These are phyloP conservation scores for Bombylius major DNA, from an alignment of 2,888 invertebrate genomes.

Conservation along the genomic window DNA sequence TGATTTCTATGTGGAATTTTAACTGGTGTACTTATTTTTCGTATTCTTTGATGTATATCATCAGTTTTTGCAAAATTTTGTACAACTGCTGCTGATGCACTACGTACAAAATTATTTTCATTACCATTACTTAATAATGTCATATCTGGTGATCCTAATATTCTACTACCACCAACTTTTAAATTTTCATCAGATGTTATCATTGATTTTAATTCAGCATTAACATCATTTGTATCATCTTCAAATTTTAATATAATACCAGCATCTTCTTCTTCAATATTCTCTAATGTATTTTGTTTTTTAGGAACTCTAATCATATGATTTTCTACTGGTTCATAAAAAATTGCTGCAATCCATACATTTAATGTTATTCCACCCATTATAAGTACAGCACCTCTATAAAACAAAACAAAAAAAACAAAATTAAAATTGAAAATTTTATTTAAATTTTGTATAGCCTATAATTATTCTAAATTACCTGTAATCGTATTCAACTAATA, in stretches of 20 bases:
- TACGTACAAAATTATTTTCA: slow-evolving; percentile 44
- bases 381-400: slow-evolving; percentile 65
- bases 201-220: slow-evolving; percentile 29
- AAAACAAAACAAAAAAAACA: slow-evolving; percentile 18
- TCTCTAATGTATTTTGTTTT: slow-evolving; percentile 25
- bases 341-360: slow-evolving; percentile 70
- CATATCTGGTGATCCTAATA: slow-evolving; percentile 5
- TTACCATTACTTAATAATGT: slow-evolving; percentile 22
- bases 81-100: slow-evolving; percentile 59
- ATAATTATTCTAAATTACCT: slow-evolving; percentile 40
- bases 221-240: slow-evolving; percentile 13
- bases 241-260: slow-evolving; percentile 35
- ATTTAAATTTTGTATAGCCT: background rate
- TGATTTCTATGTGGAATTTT: slow-evolving; percentile 37
- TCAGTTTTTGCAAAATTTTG: slow-evolving; percentile 37
- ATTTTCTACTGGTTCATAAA: slow-evolving; percentile 72
- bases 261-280: slow-evolving; percentile 33
- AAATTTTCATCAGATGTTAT: slow-evolving; percentile 25
- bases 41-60: slow-evolving; percentile 38
- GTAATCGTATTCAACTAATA: slow-evolving; percentile 63
- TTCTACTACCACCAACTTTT: background rate
- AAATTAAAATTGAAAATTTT: background rate
- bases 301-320: slow-evolving; percentile 57
- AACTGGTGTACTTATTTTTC: slow-evolving; percentile 49
- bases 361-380: slow-evolving; percentile 73